Evolutionary conservation across 2,113 vertebrate species (phyloP).

Genomic region (Syngnathus typhle): DNA sequence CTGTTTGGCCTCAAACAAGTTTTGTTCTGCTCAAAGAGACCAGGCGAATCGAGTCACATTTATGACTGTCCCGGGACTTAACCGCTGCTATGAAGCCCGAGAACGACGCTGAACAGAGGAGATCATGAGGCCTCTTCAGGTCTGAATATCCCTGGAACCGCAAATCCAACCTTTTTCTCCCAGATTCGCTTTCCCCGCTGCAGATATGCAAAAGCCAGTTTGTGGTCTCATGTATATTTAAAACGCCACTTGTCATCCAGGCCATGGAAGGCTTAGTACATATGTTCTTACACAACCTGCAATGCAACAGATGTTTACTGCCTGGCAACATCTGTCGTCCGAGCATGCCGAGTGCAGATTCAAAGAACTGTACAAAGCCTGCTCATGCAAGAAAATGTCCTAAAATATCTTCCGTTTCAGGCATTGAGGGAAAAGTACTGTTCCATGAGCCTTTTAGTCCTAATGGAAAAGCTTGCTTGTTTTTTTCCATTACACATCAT

Average conservation of each 20-base stretch:
- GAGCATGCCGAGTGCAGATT: conserved; percentile 1
- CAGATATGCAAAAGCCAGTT: background rate
- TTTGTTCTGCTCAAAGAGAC: conserved; percentile 42
- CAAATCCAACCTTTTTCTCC: background rate
- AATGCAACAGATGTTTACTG: conserved; percentile 33
- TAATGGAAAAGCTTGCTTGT: conserved; percentile 7
- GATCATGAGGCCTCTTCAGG: background rate
- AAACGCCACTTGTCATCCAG: background rate
- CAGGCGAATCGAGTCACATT: conserved; percentile 27
- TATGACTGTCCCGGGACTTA: conserved; percentile 51
- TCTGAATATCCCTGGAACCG: background rate
- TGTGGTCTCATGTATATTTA: background rate
- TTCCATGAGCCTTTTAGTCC: background rate
- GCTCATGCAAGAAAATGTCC: background rate
- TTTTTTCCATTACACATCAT: conserved; percentile 32
- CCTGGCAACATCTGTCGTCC: conserved; percentile 22
- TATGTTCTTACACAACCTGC: background rate
- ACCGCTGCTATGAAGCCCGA: too few species aligned
- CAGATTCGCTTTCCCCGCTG: background rate
- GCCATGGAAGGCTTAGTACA: background rate
- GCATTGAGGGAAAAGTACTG: background rate
- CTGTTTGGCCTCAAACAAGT: conserved; percentile 39
- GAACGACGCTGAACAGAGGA: conserved; percentile 28
- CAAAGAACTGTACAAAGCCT: background rate
- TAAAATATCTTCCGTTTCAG: background rate